Evolutionary conservation across 2,888 invertebrate genomes (phyloP), one percentile per base, ranked within the genome.

Genomic region (Scaptomyza cyrtandrae): DNA sequence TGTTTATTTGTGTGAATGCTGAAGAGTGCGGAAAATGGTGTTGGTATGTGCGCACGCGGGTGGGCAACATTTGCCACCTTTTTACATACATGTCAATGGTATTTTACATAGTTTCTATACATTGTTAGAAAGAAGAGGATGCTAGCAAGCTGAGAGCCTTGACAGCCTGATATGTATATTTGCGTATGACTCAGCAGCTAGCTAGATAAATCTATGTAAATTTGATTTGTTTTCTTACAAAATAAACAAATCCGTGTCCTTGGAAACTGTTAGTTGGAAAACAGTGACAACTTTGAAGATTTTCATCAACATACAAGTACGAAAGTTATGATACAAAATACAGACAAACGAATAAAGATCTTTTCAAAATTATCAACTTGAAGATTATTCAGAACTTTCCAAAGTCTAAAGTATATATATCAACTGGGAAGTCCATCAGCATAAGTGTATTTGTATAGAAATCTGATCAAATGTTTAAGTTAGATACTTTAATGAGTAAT

Each of bases 21-120:
- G 14, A 39, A 6, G 16, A 37, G 39, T 14, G 14, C 0, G 16
- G 4, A 16, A 16, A 16, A 16, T 41, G 41, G 3, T 16, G 10
- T 16, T 41, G 16, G 16, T 16, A 16, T 41, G 16, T 37, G 54
- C 27, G 39, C 45, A 31, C 27, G 54, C 31, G 39, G 45, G 45
- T 13, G 39, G 48, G 13, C 16, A 43, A 31, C 33, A 7, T 44
- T n/a, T 19, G 27, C 27, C 52, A 46, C 39, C 52, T 60, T 45
- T 3, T 16, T n/a, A 53, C 4, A 37, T 24, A n/a, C 14, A 24
- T 11, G 11, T 9, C 39, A 41, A 41, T 41, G 3, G 0, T 10
- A 3, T 39, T 14, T n/a, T 14, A 14, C 14, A n/a, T 41, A 14
- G 3, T 9, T 3, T 39, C 39, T 3, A 14, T 14, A 16, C n/a